Conservation (phyloP, 1,140 invertebrate genomes). For the Penaeus vannamei region DNA sequence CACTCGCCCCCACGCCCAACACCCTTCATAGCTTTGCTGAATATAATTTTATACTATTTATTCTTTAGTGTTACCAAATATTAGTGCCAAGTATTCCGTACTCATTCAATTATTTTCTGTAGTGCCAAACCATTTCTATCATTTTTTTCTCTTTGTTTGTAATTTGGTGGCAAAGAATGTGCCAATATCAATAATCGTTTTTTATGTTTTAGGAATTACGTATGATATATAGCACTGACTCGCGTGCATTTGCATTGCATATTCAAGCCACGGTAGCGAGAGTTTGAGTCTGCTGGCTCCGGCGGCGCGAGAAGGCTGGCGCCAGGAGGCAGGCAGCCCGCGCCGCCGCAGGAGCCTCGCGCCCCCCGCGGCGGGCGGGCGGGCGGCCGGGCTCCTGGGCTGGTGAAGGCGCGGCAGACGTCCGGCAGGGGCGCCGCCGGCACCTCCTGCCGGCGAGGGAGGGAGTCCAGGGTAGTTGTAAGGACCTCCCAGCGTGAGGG, state of each 20-base stretch:
- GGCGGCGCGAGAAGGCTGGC: not conserved
- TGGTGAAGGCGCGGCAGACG: no score
- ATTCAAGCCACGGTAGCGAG: conserved; percentile 31
- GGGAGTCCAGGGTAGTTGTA: conserved; percentile 42
- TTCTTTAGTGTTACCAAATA: conserved; percentile 62
- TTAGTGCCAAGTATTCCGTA: conserved; percentile 64
- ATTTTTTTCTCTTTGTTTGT: conserved; percentile 37
- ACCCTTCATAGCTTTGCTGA: conserved; percentile 54
- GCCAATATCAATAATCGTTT: conserved; percentile 49
- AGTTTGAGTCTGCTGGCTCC: conserved; percentile 3
- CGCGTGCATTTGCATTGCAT: conserved; percentile 41
- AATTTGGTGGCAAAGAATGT: conserved; percentile 56
- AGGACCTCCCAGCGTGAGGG: conserved; percentile 32
- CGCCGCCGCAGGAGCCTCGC: no score
- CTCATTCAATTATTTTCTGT: conserved; percentile 61
- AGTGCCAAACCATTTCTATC: conserved; percentile 60
- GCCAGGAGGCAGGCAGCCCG: no score
- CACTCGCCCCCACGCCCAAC: not conserved
- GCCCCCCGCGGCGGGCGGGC: no score
- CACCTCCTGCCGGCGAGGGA: not conserved
- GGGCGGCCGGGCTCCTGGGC: no score
- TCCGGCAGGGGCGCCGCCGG: not conserved
- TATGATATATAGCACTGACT: conserved; percentile 44
- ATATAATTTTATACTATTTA: conserved; percentile 63
- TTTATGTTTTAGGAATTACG: conserved; percentile 18